These are phyloP conservation scores for Trachymyrmex septentrionalis DNA, from an alignment of 1,140 invertebrate species.

Conservation along the genomic window DNA sequence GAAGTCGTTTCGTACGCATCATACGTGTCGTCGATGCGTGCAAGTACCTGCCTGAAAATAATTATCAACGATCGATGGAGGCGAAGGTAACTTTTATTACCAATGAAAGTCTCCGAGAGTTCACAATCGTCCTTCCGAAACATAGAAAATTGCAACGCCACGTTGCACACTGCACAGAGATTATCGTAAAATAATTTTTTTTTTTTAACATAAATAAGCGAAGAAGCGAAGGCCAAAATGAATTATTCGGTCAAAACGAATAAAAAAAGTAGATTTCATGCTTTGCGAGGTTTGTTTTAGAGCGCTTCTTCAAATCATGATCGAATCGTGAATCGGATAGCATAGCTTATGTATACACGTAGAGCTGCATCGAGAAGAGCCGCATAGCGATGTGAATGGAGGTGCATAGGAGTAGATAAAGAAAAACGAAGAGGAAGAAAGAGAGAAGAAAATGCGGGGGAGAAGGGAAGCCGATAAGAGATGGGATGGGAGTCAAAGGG, in stretches of 20 bases:
- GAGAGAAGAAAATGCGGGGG: slow-evolving; percentile 1
- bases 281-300: background rate
- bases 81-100: slow-evolving; percentile 43
- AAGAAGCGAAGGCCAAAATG: no score
- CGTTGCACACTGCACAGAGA: background rate
- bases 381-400: slow-evolving; percentile 36
- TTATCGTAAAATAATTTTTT: slow-evolving; percentile 2
- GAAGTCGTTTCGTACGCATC: slow-evolving; percentile 44
- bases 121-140: slow-evolving; percentile 33
- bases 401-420: slow-evolving; percentile 11
- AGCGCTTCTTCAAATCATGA: slow-evolving; percentile 3
- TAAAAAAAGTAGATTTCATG: background rate
- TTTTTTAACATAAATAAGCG: background rate
- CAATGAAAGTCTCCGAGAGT: background rate
- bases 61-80: slow-evolving; percentile 53
- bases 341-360: background rate
- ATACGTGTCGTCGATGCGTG: background rate
- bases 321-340: slow-evolving; percentile 17
- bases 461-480: slow-evolving; percentile 28
- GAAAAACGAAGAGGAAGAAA: slow-evolving; percentile 27
- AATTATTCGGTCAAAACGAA: no score
- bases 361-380: background rate
- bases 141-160: slow-evolving; percentile 1
- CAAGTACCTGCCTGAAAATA: slow-evolving; percentile 39
- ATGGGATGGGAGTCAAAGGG: slow-evolving; percentile 39